These are phyloP conservation scores for Napeogenes sylphis DNA, from an alignment of 2,888 invertebrate species.

Conservation along the genomic window DNA sequence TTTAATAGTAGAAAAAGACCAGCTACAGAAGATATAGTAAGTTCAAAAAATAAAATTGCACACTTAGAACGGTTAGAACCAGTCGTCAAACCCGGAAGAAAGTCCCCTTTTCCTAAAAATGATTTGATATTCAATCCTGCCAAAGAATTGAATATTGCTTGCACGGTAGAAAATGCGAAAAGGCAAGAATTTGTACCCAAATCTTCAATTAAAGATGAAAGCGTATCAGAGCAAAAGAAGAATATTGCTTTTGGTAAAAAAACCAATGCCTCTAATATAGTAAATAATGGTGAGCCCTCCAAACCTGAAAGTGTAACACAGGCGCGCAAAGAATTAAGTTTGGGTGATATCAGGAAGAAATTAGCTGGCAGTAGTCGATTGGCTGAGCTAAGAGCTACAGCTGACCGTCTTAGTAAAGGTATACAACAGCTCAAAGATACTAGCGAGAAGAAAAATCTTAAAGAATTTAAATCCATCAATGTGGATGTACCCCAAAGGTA, in stretches of 20 bases:
- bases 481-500: conserved; percentile 86
- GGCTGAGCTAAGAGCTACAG: conserved; percentile 82
- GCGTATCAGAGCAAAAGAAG: conserved; percentile 21
- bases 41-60: conserved; percentile 73
- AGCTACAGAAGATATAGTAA: conserved; percentile 80
- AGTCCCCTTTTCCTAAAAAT: conserved; percentile 32
- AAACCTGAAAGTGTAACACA: conserved; percentile 63
- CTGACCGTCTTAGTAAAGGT: conserved; percentile 80
- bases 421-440: conserved; percentile 79
- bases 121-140: conserved; percentile 21
- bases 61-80: conserved; percentile 52
- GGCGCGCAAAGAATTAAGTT: conserved; percentile 79
- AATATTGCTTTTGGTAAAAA: conserved; percentile 54
- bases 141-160: conserved; percentile 19
- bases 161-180: conserved; percentile 20
- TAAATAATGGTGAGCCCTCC: conserved; percentile 37
- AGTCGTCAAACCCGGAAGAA: conserved; percentile 9
- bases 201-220: conserved; percentile 13
- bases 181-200: conserved; percentile 5
- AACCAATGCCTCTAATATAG: conserved; percentile 48
- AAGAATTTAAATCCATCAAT: conserved; percentile 85
- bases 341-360: conserved; percentile 83
- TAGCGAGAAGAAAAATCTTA: conserved; percentile 73
- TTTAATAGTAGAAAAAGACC: conserved; percentile 87
- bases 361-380: conserved; percentile 82